A percentile compares a stretch with the other conserved stretches of the same genome.
Conservation (phyloP, 2,797 vertebrate genomes). For the Pempheris klunzingeri region DNA sequence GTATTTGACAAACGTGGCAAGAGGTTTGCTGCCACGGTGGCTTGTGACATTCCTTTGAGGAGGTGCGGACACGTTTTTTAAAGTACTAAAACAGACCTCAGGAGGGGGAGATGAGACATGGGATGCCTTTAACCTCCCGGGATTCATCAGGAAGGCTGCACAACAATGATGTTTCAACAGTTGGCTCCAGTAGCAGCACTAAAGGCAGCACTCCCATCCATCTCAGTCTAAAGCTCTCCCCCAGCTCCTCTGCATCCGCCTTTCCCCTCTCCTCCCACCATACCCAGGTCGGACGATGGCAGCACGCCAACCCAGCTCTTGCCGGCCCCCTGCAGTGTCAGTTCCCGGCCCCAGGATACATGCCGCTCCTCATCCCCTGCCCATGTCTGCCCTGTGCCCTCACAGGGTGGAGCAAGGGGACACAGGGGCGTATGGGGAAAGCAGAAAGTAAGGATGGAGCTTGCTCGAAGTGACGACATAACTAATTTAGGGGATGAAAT, state of each 20-base stretch:
- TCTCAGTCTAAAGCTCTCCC: conserved; percentile 50
- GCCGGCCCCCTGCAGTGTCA: conserved; percentile 85
- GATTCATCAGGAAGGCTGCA: conserved; percentile 61
- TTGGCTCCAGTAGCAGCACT: conserved; percentile 20
- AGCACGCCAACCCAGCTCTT: conserved; percentile 91
- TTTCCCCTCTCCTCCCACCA: conserved; percentile 44
- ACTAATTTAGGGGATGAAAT: conserved; percentile 60
- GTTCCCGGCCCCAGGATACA: conserved; percentile 81
- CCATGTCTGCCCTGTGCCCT: conserved; percentile 65
- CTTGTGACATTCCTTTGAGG: conserved; percentile 27
- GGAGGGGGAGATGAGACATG: conserved; percentile 54
- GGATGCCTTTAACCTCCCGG: conserved; percentile 52
- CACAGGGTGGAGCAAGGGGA: conserved; percentile 56
- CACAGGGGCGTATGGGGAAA: conserved; percentile 59
- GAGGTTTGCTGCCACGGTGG: background rate
- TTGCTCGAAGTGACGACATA: conserved; percentile 43
- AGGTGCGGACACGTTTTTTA: conserved; percentile 28
- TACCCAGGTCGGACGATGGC: conserved; percentile 88
- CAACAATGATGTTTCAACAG: conserved; percentile 50
- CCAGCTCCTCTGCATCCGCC: conserved; percentile 49
- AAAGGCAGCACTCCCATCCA: conserved; percentile 40
- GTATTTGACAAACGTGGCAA: background rate
- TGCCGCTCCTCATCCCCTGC: conserved; percentile 79
- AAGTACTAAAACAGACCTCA: conserved; percentile 74
- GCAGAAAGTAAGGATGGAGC: conserved; percentile 72